These are phyloP conservation scores for Ooceraea biroi DNA, from an alignment of 1,140 invertebrate species.

Conservation along the genomic window DNA sequence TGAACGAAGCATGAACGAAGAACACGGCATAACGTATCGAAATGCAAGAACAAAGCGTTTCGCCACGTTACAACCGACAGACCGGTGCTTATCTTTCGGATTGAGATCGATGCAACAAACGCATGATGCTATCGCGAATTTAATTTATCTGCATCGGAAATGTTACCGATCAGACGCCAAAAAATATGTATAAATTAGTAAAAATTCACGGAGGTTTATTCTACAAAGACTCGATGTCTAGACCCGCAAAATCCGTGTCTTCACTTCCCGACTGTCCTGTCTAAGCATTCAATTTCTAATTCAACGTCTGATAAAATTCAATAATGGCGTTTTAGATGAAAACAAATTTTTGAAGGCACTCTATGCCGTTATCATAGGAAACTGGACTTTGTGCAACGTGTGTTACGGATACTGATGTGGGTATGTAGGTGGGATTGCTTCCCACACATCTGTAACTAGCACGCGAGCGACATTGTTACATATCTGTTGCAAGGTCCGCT, in stretches of 20 bases:
- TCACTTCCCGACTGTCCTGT: not conserved
- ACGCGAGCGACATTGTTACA: slow-evolving; percentile 41
- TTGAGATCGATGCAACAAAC: not conserved
- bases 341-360: not conserved
- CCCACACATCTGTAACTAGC: slow-evolving; percentile 72
- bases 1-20: slow-evolving; percentile 1
- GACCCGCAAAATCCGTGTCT: not conserved
- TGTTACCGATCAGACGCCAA: not conserved
- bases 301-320: not conserved
- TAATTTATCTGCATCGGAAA: not conserved
- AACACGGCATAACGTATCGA: slow-evolving; percentile 23
- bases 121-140: not conserved
- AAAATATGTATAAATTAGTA: not conserved
- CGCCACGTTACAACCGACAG: not conserved
- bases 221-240: not conserved
- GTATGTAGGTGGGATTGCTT: slow-evolving; percentile 78
- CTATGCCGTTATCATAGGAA: slow-evolving; percentile 9
- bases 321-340: not conserved
- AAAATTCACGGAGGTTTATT: not conserved
- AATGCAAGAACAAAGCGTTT: not conserved
- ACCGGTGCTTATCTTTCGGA: not conserved
- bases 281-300: no score
- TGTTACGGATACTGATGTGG: slow-evolving; percentile 45
- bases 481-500: slow-evolving; percentile 51
- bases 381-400: slow-evolving; percentile 23